A percentile compares a stretch with the other conserved stretches of the same genome.
phyloP scores from a whole-genome alignment of 2,888 invertebrate species.

The Athetis lepigone region DNA sequence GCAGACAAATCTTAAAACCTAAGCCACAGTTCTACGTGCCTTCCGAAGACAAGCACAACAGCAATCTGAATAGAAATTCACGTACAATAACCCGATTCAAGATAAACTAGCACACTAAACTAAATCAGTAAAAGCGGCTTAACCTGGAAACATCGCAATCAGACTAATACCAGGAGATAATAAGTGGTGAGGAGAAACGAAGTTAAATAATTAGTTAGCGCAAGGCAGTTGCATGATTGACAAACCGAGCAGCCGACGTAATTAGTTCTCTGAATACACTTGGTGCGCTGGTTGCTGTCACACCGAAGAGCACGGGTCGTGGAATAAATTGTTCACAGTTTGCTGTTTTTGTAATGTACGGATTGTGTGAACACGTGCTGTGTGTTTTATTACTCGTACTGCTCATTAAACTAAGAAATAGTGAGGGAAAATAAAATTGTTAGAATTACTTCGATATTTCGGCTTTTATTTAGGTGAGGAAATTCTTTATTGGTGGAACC shows the following conservation, averaged over 20 bases:
- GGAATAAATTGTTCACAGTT: background rate
- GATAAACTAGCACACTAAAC: constrained; percentile 18
- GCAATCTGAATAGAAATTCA: background rate
- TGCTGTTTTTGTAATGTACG: too few species aligned
- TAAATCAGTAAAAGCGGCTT: constrained; percentile 45
- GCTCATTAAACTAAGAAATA: too few species aligned
- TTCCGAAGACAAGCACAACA: background rate
- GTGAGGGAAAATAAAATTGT: too few species aligned
- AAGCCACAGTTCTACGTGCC: too few species aligned
- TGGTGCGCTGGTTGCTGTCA: constrained; percentile 64
- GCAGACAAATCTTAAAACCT: too few species aligned
- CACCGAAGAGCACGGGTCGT: constrained; percentile 60
- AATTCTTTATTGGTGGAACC: too few species aligned
- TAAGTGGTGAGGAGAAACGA: constrained; percentile 59
- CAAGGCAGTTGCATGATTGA: constrained; percentile 79
- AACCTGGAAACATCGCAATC: constrained; percentile 52
- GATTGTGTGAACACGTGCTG: too few species aligned
- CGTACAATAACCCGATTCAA: background rate
- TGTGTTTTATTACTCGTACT: too few species aligned
- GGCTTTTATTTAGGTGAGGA: too few species aligned
- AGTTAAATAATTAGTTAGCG: constrained; percentile 65
- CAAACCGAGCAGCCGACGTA: constrained; percentile 82
- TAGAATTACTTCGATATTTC: too few species aligned
- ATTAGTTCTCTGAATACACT: constrained; percentile 84
- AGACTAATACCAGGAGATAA: constrained; percentile 55